A percentile compares a stretch with the other conserved stretches of the same genome.
Evolutionary conservation across 1,140 invertebrate genomes (phyloP).

Genomic region (Melipona quadrifasciata): DNA sequence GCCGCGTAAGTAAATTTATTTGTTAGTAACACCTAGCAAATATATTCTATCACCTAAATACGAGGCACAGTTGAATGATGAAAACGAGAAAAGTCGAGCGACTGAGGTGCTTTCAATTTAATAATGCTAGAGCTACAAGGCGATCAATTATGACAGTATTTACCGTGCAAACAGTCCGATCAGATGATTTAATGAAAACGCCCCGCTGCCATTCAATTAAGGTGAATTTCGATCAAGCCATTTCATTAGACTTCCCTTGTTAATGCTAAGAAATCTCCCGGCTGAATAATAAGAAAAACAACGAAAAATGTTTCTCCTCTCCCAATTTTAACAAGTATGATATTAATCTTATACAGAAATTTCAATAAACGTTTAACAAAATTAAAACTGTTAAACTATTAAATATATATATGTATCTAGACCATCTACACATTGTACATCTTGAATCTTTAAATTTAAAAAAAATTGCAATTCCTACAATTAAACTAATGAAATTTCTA

Average conservation of each 20-base stretch:
- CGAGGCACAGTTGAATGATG: background rate
- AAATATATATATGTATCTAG: too few relatives aligned
- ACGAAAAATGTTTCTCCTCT: too few relatives aligned
- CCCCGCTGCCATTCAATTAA: conserved; percentile 23
- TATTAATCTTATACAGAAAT: too few relatives aligned
- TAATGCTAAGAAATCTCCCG: background rate
- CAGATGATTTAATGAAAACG: conserved; percentile 36
- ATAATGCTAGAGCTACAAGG: background rate
- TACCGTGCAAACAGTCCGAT: conserved; percentile 27
- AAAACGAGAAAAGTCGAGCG: background rate
- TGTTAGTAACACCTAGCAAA: background rate
- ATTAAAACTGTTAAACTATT: too few relatives aligned
- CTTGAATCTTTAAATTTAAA: too few relatives aligned
- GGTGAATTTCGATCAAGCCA: background rate
- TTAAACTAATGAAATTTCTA: background rate
- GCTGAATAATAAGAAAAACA: background rate
- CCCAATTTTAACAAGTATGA: too few relatives aligned
- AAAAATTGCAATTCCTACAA: too few relatives aligned
- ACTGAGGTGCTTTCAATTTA: background rate
- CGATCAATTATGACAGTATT: conserved; percentile 40
- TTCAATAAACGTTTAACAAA: too few relatives aligned
- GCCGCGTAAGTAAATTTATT: background rate
- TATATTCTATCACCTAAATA: background rate
- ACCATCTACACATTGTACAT: too few relatives aligned
- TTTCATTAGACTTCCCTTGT: conserved; percentile 2